Evolutionary conservation across 2,888 invertebrate species (phyloP), one percentile per base, ranked within the genome.

Genomic region (Girardia tigrina): DNA sequence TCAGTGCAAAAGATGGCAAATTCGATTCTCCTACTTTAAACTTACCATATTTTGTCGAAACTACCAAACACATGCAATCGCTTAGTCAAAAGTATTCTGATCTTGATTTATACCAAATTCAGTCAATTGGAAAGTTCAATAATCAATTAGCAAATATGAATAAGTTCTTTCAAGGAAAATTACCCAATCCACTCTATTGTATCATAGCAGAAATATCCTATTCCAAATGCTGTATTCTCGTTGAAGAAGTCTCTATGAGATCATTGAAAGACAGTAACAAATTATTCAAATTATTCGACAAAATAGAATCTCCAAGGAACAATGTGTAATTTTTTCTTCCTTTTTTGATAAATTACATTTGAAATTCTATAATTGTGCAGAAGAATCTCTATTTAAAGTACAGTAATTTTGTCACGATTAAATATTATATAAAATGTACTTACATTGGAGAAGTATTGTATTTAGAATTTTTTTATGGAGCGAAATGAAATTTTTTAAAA

Each of bases 231-330:
- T 2, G n/a, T 56, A 8, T 4, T 8, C 23, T 56, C 6, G 56
- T 56, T n/a, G 56, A 56, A n/a, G 56, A 56, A n/a, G 56, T 56
- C 23, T 12, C 56, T 56, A 6, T 56, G n/a, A 56, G 23, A 56
- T 56, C 56, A 16, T n/a, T 56, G 56, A 56, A 56, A n/a, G 56
- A 56, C 2, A 56, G 2, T 4, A 56, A 56, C 23, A 4, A 4
- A 16, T n/a, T 56, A n/a, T 20, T 23, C 6, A 56, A 56, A 56
- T 23, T 56, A 8, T 56, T 56, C 56, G 4, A 4, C n/a, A 23
- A 56, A 56, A 56, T 56, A 56, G 56, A 56, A n/a, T 56, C 56
- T 56, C 23, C 56, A 2, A 56, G n/a, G n/a, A 56, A 16, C 56
- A 56, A 56, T 56, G 56, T 56, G 56, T 56, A 56, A 56, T n/a